phyloP scores from a whole-genome alignment of 1,140 invertebrate genomes.

The Ganaspis sp. region DNA sequence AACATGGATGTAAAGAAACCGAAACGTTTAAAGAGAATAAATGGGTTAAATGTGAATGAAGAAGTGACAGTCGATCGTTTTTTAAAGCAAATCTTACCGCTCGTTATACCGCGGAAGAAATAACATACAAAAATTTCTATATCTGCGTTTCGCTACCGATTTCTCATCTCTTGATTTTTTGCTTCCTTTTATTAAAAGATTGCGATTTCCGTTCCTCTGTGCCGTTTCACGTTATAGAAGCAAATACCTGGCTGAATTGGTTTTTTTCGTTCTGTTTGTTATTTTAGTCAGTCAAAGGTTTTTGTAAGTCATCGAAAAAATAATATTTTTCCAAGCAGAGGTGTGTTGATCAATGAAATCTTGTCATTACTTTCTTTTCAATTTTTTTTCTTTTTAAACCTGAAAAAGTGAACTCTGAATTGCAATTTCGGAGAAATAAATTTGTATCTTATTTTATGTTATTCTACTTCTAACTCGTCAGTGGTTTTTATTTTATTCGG shows the following conservation, averaged over 20 bases:
- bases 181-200: neutral
- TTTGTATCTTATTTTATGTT: too few species aligned
- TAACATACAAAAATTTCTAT: neutral
- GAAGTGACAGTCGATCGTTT: neutral
- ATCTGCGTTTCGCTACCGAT: neutral
- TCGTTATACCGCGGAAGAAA: neutral
- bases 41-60: conserved; percentile 4
- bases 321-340: neutral
- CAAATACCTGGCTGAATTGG: neutral
- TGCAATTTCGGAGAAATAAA: too few species aligned
- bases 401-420: too few species aligned
- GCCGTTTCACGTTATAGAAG: neutral
- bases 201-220: neutral
- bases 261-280: neutral
- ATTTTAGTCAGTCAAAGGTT: neutral
- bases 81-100: neutral
- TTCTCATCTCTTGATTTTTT: neutral
- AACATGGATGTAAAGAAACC: neutral
- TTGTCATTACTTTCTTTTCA: too few species aligned
- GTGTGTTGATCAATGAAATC: too few species aligned
- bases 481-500: too few species aligned
- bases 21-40: neutral
- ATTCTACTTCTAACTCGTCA: too few species aligned
- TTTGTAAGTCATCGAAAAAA: neutral
- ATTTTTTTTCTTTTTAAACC: too few species aligned